A percentile compares a stretch with the other conserved stretches of the same genome.
phyloP scores from a whole-genome alignment of 2,888 invertebrate species.

The Hydrotaea cyrtoneurina region DNA sequence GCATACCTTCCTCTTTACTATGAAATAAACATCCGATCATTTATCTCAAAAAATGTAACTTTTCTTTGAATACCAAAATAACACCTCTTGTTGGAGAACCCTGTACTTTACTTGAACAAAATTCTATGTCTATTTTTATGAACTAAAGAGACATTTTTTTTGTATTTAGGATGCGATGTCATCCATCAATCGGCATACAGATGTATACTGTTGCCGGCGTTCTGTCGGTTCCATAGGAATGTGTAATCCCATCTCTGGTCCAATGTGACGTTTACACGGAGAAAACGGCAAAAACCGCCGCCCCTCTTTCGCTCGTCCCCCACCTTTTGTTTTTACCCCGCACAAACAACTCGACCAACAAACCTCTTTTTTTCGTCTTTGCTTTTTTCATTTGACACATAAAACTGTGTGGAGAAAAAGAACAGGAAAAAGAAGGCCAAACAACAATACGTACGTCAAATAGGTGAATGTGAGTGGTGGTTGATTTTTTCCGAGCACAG shows the following conservation, averaged over 20 bases:
- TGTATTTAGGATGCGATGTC: too few relatives aligned
- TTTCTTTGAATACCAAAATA: too few relatives aligned
- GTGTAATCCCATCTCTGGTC: constrained; percentile 15
- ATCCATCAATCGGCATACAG: too few relatives aligned
- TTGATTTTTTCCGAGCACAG: constrained; percentile 33
- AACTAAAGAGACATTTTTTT: too few relatives aligned
- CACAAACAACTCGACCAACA: not conserved
- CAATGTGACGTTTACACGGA: not conserved
- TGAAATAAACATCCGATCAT: too few relatives aligned
- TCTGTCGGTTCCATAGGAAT: not conserved
- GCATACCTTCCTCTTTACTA: too few relatives aligned
- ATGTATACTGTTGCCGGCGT: too few relatives aligned
- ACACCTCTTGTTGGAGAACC: too few relatives aligned
- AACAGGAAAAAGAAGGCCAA: not conserved
- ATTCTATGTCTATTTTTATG: too few relatives aligned
- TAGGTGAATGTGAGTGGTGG: constrained; percentile 47
- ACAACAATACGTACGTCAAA: constrained; percentile 6
- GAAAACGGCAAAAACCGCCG: constrained; percentile 13
- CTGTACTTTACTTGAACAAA: too few relatives aligned
- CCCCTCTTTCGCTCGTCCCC: constrained; percentile 12
- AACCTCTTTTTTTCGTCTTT: not conserved
- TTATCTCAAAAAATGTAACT: too few relatives aligned
- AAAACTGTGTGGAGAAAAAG: constrained; percentile 1
- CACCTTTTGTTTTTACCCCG: constrained; percentile 51
- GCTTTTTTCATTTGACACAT: not conserved